Evolutionary conservation across 1,140 invertebrate genomes (phyloP).

Genomic region (Cherax quadricarinatus): DNA sequence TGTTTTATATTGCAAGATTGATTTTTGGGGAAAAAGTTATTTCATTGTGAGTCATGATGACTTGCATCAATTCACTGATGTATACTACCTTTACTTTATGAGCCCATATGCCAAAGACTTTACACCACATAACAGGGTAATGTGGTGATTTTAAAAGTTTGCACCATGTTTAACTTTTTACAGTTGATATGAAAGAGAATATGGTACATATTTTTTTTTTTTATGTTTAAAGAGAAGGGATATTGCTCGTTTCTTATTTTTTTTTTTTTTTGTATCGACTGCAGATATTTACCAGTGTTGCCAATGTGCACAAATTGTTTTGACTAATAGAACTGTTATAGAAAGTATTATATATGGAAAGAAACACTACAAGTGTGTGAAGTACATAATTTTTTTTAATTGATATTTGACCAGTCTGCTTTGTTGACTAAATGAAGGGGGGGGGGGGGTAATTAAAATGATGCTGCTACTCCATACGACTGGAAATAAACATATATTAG

Average conservation of each 20-base stretch:
- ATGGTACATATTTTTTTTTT: constrained; percentile 58
- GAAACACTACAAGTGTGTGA: constrained; percentile 9
- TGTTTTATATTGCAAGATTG: constrained; percentile 14
- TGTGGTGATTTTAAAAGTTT: constrained; percentile 55
- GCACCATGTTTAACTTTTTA: constrained; percentile 60
- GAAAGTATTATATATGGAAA: constrained; percentile 13
- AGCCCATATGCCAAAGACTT: constrained; percentile 69
- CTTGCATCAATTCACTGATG: constrained; percentile 46
- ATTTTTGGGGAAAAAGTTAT: constrained; percentile 15
- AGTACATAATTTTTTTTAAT: constrained; percentile 1
- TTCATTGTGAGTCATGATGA: constrained; percentile 27
- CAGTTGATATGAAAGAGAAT: constrained; percentile 52
- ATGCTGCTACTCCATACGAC: neutral
- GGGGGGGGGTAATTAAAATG: no score
- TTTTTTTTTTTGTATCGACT: constrained; percentile 55
- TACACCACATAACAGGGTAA: constrained; percentile 52
- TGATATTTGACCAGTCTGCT: constrained; percentile 11
- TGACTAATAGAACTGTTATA: constrained; percentile 45
- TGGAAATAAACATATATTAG: neutral
- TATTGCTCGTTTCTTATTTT: constrained; percentile 59
- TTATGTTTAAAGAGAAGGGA: constrained; percentile 55
- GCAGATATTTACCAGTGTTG: constrained; percentile 67
- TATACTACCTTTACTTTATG: constrained; percentile 48
- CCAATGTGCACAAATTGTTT: constrained; percentile 61
- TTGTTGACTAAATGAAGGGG: constrained; percentile 44